Conservation (phyloP, 2,797 vertebrate species). For the Sciaenops ocellatus region DNA sequence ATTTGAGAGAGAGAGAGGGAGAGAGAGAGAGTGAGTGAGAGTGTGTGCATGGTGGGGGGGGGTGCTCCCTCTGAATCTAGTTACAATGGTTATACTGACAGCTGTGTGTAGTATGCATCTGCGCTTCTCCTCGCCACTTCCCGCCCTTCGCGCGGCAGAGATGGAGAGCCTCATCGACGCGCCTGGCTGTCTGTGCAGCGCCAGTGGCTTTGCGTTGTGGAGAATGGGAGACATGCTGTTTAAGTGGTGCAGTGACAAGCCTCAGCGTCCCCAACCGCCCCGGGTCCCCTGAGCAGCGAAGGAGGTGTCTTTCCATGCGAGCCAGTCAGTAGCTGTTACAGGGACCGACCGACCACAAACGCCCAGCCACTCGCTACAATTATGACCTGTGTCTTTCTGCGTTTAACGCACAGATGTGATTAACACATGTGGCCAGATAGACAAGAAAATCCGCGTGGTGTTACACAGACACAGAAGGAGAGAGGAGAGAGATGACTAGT, state of each 20-base stretch:
- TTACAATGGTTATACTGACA: constrained; percentile 81
- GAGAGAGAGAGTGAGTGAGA: neutral
- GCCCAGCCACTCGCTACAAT: constrained; percentile 67
- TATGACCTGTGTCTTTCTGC: constrained; percentile 66
- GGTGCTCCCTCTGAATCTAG: constrained; percentile 82
- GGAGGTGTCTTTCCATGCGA: constrained; percentile 75
- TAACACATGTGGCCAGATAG: constrained; percentile 57
- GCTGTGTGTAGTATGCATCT: constrained; percentile 87
- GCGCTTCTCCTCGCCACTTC: constrained; percentile 62
- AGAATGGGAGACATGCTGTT: constrained; percentile 71
- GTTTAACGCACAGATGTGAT: constrained; percentile 63
- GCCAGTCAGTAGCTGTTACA: constrained; percentile 69
- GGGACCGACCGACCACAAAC: constrained; percentile 61
- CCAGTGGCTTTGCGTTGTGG: constrained; percentile 73
- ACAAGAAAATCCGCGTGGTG: constrained; percentile 38
- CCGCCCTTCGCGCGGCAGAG: constrained; percentile 78
- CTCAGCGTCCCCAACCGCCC: constrained; percentile 44
- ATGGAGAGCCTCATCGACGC: constrained; percentile 82
- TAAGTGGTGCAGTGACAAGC: constrained; percentile 70
- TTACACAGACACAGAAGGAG: constrained; percentile 23
- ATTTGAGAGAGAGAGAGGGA: neutral
- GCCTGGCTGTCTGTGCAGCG: constrained; percentile 84
- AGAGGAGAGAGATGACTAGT: constrained; percentile 9
- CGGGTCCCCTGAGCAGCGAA: constrained; percentile 45
- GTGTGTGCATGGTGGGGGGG: constrained; percentile 56